Base-by-base conservation (phyloP, 2,888 invertebrate genomes). In the Pinctada fucata region DNA sequence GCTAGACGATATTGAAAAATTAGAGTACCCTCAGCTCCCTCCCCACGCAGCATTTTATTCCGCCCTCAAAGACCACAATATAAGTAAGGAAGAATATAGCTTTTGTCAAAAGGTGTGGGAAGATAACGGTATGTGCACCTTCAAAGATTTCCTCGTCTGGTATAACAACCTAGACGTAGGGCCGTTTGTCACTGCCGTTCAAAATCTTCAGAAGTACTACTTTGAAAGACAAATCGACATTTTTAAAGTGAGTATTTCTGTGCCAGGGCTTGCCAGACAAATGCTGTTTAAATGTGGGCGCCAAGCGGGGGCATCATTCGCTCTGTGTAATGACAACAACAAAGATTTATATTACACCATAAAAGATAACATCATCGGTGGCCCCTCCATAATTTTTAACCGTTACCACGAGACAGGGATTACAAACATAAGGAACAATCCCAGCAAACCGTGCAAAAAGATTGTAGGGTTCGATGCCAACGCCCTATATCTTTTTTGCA, bases 101-200 rank as follows among this genome's bases (percentile, higher is more conserved):
- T 78, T 73, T 49, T 78, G 73, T 48, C 58, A 73, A 49, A 45
- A 68, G 3, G 73, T 85, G 2, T 85, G 85, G 85, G 51, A 68
- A 8, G 64, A 82, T 16, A 51, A 76, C n/a, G 10, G 72, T 2
- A 85, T 85, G 84, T 68, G n/a, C 0, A 82, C 80, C 0, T 79
- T 85, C 66, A 31, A 67, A 31, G 85, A 87, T 58, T 87, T 84
- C 70, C 78, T 87, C 1, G 72, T 71, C 3, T 87, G 83, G 81
- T 85, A 86, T 52, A 76, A 76, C 66, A 72, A 72, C 58, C 13
- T 72, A 2, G 72, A 72, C 8, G 67, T 71, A 13, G 71, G 49
- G 16, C 72, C 78, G 13, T 78, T 78, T 63, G 77, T 85, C 31
- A 5, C 68, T 13, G 87, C 84, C 6, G 76, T 85, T 5, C 67